Conservation (phyloP, 2,888 invertebrate genomes). For the Cerastis leucographa region DNA sequence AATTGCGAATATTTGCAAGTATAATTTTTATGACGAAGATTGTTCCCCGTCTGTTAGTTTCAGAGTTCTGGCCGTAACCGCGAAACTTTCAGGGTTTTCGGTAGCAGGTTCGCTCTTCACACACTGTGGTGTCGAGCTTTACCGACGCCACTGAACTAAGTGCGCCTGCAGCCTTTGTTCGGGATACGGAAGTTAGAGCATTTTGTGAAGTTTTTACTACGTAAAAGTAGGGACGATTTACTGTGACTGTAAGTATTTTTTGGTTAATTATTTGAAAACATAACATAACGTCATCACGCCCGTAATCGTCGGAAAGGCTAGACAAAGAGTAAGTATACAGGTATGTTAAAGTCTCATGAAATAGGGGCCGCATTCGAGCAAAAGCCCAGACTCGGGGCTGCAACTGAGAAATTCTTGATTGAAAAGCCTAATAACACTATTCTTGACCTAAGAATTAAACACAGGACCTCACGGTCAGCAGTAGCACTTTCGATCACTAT, state of each 20-base stretch:
- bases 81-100: constrained; percentile 28
- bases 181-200: neutral
- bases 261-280: neutral
- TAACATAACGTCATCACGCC: neutral
- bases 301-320: neutral
- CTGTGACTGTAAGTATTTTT: neutral
- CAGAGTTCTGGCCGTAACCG: neutral
- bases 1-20: neutral
- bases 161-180: constrained; percentile 12
- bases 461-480: neutral
- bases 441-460: neutral
- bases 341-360: neutral
- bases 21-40: neutral
- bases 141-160: constrained; percentile 1
- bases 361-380: neutral
- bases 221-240: neutral
- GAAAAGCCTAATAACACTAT: neutral
- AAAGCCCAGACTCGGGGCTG: neutral
- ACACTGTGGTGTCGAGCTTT: constrained; percentile 15
- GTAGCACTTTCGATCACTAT: neutral
- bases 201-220: neutral
- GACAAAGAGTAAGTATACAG: neutral
- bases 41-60: neutral
- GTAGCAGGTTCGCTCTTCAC: constrained; percentile 20
- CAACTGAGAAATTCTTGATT: neutral